These are phyloP conservation scores for Mechanitis mazaeus DNA, from an alignment of 2,888 invertebrate genomes.

Conservation along the genomic window DNA sequence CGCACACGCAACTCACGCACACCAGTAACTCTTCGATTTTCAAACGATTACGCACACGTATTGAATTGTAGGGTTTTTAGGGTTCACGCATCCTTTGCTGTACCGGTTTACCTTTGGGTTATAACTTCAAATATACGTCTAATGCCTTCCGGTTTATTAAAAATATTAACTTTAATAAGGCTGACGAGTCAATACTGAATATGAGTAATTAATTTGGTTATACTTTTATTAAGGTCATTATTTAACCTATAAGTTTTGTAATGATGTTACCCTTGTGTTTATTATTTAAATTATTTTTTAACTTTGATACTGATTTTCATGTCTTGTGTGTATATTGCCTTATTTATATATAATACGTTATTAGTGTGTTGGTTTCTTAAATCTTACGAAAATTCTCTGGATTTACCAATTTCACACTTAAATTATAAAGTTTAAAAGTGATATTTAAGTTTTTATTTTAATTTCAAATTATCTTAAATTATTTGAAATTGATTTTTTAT, in stretches of 20 bases:
- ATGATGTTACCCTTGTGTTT: constrained; percentile 66
- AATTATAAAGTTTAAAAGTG: too few relatives aligned
- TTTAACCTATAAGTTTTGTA: constrained; percentile 67
- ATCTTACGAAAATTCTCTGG: too few relatives aligned
- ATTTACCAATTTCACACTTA: too few relatives aligned
- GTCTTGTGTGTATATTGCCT: constrained; percentile 9
- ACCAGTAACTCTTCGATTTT: constrained; percentile 47
- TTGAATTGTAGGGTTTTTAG: constrained; percentile 51
- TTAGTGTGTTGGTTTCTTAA: not conserved
- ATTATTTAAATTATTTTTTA: constrained; percentile 23
- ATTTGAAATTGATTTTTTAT: too few relatives aligned
- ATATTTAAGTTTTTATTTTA: too few relatives aligned
- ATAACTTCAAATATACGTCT: constrained; percentile 42
- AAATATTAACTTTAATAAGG: constrained; percentile 63
- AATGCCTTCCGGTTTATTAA: constrained; percentile 61
- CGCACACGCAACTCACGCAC: constrained; percentile 64
- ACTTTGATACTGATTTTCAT: constrained; percentile 8
- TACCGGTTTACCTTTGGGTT: constrained; percentile 62
- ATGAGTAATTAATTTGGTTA: constrained; percentile 61
- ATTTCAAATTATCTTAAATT: too few relatives aligned
- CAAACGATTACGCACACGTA: constrained; percentile 61
- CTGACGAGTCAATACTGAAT: constrained; percentile 65
- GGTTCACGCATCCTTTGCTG: constrained; percentile 62
- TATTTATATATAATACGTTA: not conserved
- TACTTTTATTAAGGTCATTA: constrained; percentile 59